Conservation (phyloP, 2,888 invertebrate genomes). For the Leptarthrus brevirostris region DNA sequence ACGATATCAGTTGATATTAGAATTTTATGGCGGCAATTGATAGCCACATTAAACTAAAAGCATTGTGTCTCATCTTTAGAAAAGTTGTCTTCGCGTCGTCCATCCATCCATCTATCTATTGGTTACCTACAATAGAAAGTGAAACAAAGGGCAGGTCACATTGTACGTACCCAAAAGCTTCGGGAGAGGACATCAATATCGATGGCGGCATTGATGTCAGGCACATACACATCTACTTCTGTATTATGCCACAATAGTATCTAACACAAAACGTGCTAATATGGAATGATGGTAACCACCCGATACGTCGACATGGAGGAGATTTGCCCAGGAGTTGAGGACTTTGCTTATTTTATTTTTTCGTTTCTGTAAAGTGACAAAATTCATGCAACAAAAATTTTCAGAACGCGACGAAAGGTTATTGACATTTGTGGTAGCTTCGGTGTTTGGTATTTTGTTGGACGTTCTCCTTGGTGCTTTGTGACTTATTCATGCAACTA, state of each 20-base stretch:
- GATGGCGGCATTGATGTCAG: neutral
- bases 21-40: constrained; percentile 36
- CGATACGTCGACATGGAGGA: neutral
- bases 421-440: constrained; percentile 14
- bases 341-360: neutral
- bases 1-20: constrained; percentile 32
- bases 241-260: neutral
- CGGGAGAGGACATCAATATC: neutral
- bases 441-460: neutral
- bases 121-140: constrained; percentile 27
- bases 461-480: constrained; percentile 1
- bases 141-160: constrained; percentile 26
- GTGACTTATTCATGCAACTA: constrained; percentile 13
- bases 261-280: neutral
- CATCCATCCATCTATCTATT: neutral
- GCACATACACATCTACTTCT: no score
- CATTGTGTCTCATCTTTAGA: constrained; percentile 18
- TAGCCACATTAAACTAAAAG: constrained; percentile 33
- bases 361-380: constrained; percentile 2
- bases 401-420: neutral
- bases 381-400: no score
- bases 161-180: neutral
- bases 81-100: no score
- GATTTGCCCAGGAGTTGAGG: neutral
- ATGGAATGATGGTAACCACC: neutral